Base-by-base conservation (phyloP, 2,797 vertebrate species). In the Silurus lanzhouensis region DNA sequence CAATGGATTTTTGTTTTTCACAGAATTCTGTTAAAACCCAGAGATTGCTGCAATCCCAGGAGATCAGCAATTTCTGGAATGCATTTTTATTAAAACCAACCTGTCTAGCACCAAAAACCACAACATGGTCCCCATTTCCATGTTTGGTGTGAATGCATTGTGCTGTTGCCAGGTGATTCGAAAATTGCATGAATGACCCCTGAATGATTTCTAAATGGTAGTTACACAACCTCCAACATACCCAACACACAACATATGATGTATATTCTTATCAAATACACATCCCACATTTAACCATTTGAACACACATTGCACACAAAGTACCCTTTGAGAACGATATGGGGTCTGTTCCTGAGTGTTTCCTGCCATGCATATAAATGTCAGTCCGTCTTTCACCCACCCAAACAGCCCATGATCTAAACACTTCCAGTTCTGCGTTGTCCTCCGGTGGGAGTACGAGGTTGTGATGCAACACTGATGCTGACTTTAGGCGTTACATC, bases 381-480 rank as follows among this genome's bases (percentile, higher is more conserved):
- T 76, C 19, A 52, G 22, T 81, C 27, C 25, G 3, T n/a, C 19
- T 78, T 10, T 17, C n/a, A 71, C 13, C 22, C 44, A 15, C 20
- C 27, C 75, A 38, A 38, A 38, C 27, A 61, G 20, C 64, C 72
- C 83, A 38, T 79, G 66, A 72, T 84, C 66, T 70, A 17, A 66
- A 38, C 72, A 27, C 22, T 46, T 38, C 20, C 22, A 55, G 48
- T 20, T 22, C 19, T 68, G 25, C 0, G 5, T 86, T 15, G 19
- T 22, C 15, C 44, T 60, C 20, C 66, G 14, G 75, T 82, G 27
- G 27, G 60, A 61, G 67, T 70, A 12, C 38, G 61, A 61, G 14
- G 68, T 71, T 74, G 57, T 81, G 79, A 81, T 67, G 63, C n/a
- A 67, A 77, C 75, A 46, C 85, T 66, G 71, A 80, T 83, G 86